Evolutionary conservation across 2,888 invertebrate genomes (phyloP).

Genomic region (Tipula confusa): DNA sequence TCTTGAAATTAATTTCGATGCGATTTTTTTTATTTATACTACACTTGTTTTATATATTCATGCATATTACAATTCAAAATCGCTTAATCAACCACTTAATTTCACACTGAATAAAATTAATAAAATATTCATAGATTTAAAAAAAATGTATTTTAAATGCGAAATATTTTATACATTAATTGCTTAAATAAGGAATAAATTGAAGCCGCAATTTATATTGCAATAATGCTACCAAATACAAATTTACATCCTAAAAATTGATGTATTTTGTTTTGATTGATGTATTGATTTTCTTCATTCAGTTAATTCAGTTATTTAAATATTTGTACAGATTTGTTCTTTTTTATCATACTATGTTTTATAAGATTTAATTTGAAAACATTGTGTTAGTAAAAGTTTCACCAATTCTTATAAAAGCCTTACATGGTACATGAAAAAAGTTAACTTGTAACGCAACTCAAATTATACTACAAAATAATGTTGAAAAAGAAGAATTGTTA

Average conservation of each 20-base stretch:
- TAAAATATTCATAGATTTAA: not conserved
- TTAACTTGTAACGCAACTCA: too few species aligned
- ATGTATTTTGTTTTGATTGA: not conserved
- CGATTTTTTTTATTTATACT: not conserved
- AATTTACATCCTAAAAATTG: not conserved
- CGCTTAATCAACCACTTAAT: slow-evolving; percentile 29
- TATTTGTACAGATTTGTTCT: too few species aligned
- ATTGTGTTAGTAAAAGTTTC: too few species aligned
- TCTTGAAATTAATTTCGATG: not conserved
- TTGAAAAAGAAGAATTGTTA: too few species aligned
- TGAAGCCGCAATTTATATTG: not conserved
- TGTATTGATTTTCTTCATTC: not conserved
- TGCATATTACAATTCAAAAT: not conserved
- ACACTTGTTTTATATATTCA: not conserved
- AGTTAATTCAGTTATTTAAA: too few species aligned
- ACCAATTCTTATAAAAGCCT: too few species aligned
- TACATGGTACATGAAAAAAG: too few species aligned
- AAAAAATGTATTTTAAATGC: not conserved
- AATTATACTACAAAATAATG: too few species aligned
- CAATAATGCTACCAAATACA: not conserved
- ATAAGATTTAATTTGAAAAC: too few species aligned
- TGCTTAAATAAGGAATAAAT: not conserved
- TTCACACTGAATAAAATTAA: slow-evolving; percentile 29
- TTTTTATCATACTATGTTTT: too few species aligned
- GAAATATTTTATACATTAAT: not conserved